Evolutionary conservation across 2,797 vertebrate species (phyloP), one percentile per base, ranked within the genome.

Genomic region (Scolopax rusticola): DNA sequence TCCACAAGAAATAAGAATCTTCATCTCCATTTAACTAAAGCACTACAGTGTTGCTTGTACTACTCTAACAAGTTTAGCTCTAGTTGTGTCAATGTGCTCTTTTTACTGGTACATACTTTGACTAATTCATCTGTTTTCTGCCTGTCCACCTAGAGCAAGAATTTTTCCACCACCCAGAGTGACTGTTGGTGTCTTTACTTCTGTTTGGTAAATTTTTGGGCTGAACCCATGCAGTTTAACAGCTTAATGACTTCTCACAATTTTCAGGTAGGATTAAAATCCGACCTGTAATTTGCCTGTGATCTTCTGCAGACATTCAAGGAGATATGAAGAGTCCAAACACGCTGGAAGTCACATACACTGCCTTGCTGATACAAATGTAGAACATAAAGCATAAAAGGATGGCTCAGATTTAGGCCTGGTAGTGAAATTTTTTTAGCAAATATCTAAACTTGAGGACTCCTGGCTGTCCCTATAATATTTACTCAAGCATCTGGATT

Each of bases 201-300:
- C 41, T 47, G 28, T 45, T 25, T 9, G 25, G 5, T 50, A 60
- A 53, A 60, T 23, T 32, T 71, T 70, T 75, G 11, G 21, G 36
- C 53, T 45, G 17, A 84, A 20, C 12, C 70, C 8, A 77, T 1
- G 2, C 5, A 45, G 6, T 32, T 73, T 60, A 83, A 53, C 10
- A 33, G 11, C 5, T 53, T 76, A 61, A 50, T 17, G 10, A 77
- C 7, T 47, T 69, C 7, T 8, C n/a, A 74, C 30, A 24, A 8
- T 51, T 91, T 81, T 84, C 45, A 64, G 38, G 7, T 6, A 41
- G 24, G 30, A 64, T 78, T 87, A 64, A 94, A 94, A 68, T 28
- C 32, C 1, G 1, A 48, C 50, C 9, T 1, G 0, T 50, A 53
- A 60, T 73, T 83, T 71, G 10, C 10, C 40, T 33, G 2, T 60